Conservation (phyloP, 2,113 vertebrate species). For the Passerina amoena region DNA sequence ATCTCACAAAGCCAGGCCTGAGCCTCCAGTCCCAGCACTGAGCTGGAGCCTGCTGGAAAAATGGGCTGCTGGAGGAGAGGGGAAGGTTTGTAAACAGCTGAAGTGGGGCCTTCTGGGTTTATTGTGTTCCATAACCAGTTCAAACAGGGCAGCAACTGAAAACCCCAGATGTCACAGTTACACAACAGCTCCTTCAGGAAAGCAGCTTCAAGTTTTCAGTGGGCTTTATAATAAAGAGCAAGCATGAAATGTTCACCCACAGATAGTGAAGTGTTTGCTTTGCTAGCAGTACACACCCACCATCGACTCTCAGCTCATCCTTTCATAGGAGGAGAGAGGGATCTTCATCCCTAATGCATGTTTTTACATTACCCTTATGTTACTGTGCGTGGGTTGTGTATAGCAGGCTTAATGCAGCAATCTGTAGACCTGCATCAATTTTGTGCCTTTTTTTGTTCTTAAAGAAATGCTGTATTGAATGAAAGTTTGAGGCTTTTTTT, state of each 20-base stretch:
- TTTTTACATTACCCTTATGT: conserved; percentile 46
- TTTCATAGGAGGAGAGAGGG: conserved; percentile 24
- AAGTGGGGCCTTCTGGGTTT: conserved; percentile 34
- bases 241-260: conserved; percentile 48
- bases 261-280: conserved; percentile 57
- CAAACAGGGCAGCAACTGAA: conserved; percentile 4
- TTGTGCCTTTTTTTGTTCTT: not conserved
- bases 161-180: conserved; percentile 46
- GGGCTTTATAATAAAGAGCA: conserved; percentile 49
- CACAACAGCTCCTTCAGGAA: conserved; percentile 54
- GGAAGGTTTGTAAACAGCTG: conserved; percentile 33
- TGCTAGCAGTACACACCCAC: conserved; percentile 39
- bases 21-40: not conserved
- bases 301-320: conserved; percentile 38
- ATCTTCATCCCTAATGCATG: conserved; percentile 59
- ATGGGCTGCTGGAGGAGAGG: not conserved
- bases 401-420: conserved; percentile 62
- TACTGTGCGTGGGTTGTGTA: conserved; percentile 17
- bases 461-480: conserved; percentile 13
- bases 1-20: not conserved
- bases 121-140: conserved; percentile 42
- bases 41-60: not conserved
- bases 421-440: conserved; percentile 47
- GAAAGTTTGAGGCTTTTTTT: not conserved
- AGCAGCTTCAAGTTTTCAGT: conserved; percentile 38